phyloP scores from a whole-genome alignment of 2,113 vertebrate species.

The Misgurnus anguillicaudatus region DNA sequence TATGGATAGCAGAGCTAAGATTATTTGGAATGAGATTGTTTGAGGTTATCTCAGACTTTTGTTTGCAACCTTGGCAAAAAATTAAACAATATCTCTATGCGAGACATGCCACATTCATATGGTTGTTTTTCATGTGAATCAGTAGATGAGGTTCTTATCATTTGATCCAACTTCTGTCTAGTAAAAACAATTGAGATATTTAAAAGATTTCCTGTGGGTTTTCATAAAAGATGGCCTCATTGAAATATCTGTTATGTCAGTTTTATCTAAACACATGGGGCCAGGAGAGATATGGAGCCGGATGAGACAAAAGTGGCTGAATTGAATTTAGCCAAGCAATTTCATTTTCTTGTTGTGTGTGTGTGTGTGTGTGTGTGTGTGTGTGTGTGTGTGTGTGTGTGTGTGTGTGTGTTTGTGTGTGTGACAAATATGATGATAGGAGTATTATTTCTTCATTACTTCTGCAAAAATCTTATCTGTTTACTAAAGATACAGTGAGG shows the following conservation, averaged over 20 bases:
- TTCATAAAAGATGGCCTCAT: no score
- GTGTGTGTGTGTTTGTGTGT: neutral
- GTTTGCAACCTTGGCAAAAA: no score
- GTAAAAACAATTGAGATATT: neutral
- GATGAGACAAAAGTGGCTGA: conserved; percentile 57
- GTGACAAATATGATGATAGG: neutral
- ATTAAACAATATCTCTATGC: no score
- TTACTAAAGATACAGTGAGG: neutral
- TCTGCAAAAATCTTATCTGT: neutral
- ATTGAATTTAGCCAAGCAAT: conserved; percentile 64
- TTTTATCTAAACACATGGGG: conserved; percentile 39
- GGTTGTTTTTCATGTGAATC: no score
- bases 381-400: neutral
- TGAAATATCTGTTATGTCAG: conserved; percentile 26
- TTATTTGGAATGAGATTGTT: no score
- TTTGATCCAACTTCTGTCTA: neutral
- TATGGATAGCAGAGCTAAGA: no score
- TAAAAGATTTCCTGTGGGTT: neutral
- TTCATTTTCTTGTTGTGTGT: conserved; percentile 42
- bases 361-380: conserved; percentile 11
- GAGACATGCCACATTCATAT: no score
- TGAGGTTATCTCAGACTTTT: no score
- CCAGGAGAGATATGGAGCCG: conserved; percentile 24
- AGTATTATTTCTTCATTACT: no score
- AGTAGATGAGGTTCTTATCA: no score